Evolutionary conservation across 2,888 invertebrate species (phyloP).

Genomic region (Oxytorus armatus): DNA sequence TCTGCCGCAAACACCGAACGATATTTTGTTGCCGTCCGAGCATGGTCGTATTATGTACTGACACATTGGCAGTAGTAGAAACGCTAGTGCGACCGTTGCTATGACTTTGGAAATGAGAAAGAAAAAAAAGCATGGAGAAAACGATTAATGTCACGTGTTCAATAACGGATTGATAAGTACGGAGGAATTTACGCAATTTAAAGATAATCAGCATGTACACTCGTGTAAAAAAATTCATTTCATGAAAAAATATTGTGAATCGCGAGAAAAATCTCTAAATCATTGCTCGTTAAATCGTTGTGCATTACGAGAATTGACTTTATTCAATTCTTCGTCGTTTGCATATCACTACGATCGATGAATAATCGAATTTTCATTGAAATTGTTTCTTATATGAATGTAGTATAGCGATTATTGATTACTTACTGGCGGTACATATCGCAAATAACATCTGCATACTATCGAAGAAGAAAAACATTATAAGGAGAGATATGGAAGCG

Average conservation of each 20-base stretch:
- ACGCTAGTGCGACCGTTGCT: constrained; percentile 98
- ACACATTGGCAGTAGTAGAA: constrained; percentile 98
- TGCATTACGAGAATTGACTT: too few relatives aligned
- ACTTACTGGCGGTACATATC: constrained; percentile 98
- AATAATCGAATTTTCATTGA: not conserved
- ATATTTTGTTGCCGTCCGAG: constrained; percentile 93
- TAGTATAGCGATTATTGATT: not conserved
- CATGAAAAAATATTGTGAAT: too few relatives aligned
- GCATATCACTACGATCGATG: too few relatives aligned
- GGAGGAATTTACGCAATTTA: not conserved
- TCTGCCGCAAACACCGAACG: constrained; percentile 96
- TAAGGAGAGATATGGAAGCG: constrained; percentile 96
- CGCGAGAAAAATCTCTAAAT: too few relatives aligned
- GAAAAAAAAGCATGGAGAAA: constrained; percentile 57
- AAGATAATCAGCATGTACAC: not conserved
- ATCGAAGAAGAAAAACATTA: constrained; percentile 99
- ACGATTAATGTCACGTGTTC: constrained; percentile 23
- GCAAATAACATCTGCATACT: constrained; percentile 98
- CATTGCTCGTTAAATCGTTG: too few relatives aligned
- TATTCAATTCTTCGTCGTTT: too few relatives aligned
- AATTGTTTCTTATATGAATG: not conserved
- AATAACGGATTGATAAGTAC: too few relatives aligned
- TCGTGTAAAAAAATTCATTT: not conserved
- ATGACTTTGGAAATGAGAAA: constrained; percentile 89
- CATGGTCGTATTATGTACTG: constrained; percentile 96